Conservation (phyloP, 1,140 invertebrate genomes). For the Scaptomyza montana region DNA sequence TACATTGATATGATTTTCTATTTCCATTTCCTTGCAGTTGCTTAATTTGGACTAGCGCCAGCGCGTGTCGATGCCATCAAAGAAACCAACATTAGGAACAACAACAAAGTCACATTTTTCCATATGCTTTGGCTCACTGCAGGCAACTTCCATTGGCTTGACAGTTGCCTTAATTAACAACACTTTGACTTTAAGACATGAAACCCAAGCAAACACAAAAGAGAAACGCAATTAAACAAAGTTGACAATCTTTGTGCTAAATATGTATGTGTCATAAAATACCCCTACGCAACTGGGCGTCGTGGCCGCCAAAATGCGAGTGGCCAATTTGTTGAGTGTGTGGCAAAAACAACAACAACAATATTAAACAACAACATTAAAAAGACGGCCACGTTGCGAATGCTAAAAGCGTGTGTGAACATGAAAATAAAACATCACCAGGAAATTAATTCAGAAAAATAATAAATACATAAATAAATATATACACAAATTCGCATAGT, state of each 20-base stretch:
- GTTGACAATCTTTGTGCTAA: slow-evolving; percentile 17
- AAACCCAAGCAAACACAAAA: slow-evolving; percentile 22
- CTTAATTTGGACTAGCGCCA: slow-evolving; percentile 72
- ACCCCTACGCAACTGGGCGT: slow-evolving; percentile 58
- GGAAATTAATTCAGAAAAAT: slow-evolving; percentile 74
- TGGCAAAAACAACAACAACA: slow-evolving; percentile 27
- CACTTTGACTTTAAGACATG: slow-evolving; percentile 13
- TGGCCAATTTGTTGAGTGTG: slow-evolving; percentile 64
- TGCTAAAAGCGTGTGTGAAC: slow-evolving; percentile 76
- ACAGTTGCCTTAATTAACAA: slow-evolving; percentile 67
- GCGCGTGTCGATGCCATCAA: slow-evolving; percentile 50
- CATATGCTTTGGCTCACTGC: slow-evolving; percentile 56
- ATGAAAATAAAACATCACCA: slow-evolving; percentile 80
- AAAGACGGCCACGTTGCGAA: slow-evolving; percentile 53
- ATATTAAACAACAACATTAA: slow-evolving; percentile 51
- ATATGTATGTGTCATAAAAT: slow-evolving; percentile 34
- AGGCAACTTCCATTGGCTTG: slow-evolving; percentile 44
- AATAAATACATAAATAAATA: slow-evolving; percentile 59
- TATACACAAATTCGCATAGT: slow-evolving; percentile 52
- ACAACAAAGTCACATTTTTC: slow-evolving; percentile 18
- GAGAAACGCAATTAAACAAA: slow-evolving; percentile 12
- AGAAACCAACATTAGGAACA: slow-evolving; percentile 24
- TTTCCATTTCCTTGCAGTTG: slow-evolving; percentile 64
- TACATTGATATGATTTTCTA: slow-evolving; percentile 21
- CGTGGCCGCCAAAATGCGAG: slow-evolving; percentile 68